Evolutionary conservation across 2,797 vertebrate genomes (phyloP), one percentile per base, ranked within the genome.

Genomic region (Triplophysa bombifrons): DNA sequence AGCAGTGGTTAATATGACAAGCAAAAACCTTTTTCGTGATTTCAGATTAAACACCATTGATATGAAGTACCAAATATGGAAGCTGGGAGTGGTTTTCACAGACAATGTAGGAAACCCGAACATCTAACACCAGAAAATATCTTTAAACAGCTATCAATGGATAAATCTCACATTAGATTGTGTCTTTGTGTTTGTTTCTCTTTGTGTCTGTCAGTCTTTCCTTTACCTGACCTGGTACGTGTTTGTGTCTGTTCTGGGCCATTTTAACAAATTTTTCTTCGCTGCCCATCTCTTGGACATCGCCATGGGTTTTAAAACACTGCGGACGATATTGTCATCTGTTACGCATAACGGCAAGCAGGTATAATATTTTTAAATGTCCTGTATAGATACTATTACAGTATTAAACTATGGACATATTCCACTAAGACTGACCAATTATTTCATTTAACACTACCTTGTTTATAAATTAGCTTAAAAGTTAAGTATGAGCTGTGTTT

Each of bases 271-370:
- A 85, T 94, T 94, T 89, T 93, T 94, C 86, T 94, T 94, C 16
- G 93, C 93, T 50, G 91, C 88, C 65, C 93, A 94, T 73, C 92
- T 94, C 78, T 80, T 94, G 90, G 93, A 94, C 86, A 90, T 94
- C 1, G 93, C 92, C 75, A 94, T 94, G 93, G 93, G 92, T 71
- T 92, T 92, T 55, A 94, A 94, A 89, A 94, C 93, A 0, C 90
- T 94, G 27, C 91, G 92, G 12, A 94, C 93, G 63, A 93, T 94
- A 85, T 90, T 94, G 10, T 90, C 93, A 7, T 94, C 93, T 4
- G 93, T 94, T 81, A 94, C 93, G 44, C 93, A 94, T 87, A 94
- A 93, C 74, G 93, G 93, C 44, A 94, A 94, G 84, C 93, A 94
- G 92, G 93, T 86, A 78, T 3, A n/a, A 13, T 20, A 34, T 48